Conservation (phyloP, 2,888 invertebrate genomes). For the Eupithecia centaureata region DNA sequence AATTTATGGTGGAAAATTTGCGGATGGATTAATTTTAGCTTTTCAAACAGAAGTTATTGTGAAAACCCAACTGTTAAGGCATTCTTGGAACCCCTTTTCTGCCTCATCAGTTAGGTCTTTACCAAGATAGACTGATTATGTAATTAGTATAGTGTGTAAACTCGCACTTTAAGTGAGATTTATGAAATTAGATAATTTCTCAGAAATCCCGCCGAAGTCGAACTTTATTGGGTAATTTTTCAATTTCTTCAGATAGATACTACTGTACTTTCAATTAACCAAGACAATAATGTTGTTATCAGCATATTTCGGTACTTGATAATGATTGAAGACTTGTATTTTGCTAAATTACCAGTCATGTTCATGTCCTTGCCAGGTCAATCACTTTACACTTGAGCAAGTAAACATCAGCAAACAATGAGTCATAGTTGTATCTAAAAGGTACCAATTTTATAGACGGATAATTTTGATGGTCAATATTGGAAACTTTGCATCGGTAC, state of each 20-base stretch:
- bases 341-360: background rate
- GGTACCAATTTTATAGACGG: background rate
- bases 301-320: too few species aligned
- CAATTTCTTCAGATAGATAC: too few species aligned
- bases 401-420: slow-evolving; percentile 15
- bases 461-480: background rate
- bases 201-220: too few species aligned
- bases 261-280: too few species aligned
- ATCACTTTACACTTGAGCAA: slow-evolving; percentile 23
- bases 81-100: background rate
- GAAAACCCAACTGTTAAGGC: background rate
- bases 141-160: too few species aligned
- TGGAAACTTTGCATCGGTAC: background rate
- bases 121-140: background rate
- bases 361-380: slow-evolving; percentile 23
- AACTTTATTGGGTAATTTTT: too few species aligned
- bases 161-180: too few species aligned
- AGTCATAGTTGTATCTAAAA: background rate
- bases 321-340: background rate
- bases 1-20: background rate
- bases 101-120: too few species aligned
- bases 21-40: background rate
- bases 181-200: too few species aligned
- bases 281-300: too few species aligned
- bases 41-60: background rate